phyloP scores from a whole-genome alignment of 2,888 invertebrate species.

The Erebia palarica region DNA sequence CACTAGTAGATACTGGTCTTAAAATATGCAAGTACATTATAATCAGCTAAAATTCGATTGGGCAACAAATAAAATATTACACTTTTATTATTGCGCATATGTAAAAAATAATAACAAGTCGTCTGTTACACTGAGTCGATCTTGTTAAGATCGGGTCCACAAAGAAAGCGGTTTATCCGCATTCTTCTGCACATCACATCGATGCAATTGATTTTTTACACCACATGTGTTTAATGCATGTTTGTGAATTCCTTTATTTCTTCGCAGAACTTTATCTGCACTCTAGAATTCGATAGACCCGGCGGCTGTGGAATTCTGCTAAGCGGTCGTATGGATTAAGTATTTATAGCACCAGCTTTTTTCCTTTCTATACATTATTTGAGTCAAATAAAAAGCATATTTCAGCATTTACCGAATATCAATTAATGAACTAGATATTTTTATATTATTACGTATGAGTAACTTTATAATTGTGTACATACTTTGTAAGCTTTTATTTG shows the following conservation, averaged over 20 bases:
- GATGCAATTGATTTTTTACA: slow-evolving; percentile 24
- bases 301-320: neutral
- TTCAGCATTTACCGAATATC: too few species aligned
- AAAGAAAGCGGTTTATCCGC: slow-evolving; percentile 24
- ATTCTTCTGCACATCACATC: slow-evolving; percentile 14
- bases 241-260: slow-evolving; percentile 18
- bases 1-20: neutral
- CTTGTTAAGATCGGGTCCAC: slow-evolving; percentile 50
- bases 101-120: slow-evolving; percentile 74
- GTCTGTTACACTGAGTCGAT: slow-evolving; percentile 43
- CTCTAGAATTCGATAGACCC: slow-evolving; percentile 8
- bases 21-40: slow-evolving; percentile 6
- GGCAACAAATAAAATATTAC: slow-evolving; percentile 25
- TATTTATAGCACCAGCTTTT: neutral
- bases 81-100: slow-evolving; percentile 52
- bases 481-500: too few species aligned
- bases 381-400: too few species aligned
- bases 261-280: slow-evolving; percentile 18
- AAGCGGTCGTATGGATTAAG: neutral
- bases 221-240: slow-evolving; percentile 11
- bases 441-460: too few species aligned
- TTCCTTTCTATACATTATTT: too few species aligned
- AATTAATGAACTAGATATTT: too few species aligned
- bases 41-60: slow-evolving; percentile 1
- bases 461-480: too few species aligned